A percentile compares a stretch with the other conserved stretches of the same genome.
These are phyloP conservation scores for Spisula solida DNA, from an alignment of 2,888 invertebrate genomes.

Conservation along the genomic window DNA sequence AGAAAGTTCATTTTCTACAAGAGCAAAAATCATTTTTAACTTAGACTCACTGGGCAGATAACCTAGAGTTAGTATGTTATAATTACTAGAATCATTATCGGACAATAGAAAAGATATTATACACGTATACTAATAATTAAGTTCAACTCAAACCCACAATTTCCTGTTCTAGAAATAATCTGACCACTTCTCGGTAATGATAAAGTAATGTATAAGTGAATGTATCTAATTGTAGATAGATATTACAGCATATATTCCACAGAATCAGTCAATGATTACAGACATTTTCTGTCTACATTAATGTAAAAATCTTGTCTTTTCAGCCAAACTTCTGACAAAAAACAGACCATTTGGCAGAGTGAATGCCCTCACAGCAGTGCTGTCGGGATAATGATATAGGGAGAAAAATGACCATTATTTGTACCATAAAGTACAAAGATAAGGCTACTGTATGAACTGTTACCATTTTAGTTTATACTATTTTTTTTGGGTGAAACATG, in stretches of 20 bases:
- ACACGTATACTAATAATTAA: background rate
- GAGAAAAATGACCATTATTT: slow-evolving; percentile 6
- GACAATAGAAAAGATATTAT: too few species aligned
- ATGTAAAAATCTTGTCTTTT: background rate
- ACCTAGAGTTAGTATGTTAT: too few species aligned
- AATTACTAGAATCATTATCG: too few species aligned
- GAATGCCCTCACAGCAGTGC: background rate
- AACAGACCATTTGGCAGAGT: slow-evolving; percentile 1
- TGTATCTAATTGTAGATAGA: background rate
- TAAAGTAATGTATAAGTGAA: background rate
- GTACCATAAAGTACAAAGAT: background rate
- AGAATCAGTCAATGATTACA: background rate
- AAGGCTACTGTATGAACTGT: too few species aligned
- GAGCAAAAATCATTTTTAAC: too few species aligned
- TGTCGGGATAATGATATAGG: background rate
- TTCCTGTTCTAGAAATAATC: background rate
- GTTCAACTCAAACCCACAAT: background rate
- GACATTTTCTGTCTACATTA: slow-evolving; percentile 13
- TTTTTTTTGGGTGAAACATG: too few species aligned
- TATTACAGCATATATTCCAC: background rate
- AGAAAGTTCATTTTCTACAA: too few species aligned
- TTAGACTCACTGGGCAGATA: too few species aligned
- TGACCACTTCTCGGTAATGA: background rate
- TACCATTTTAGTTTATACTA: too few species aligned
- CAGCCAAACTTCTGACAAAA: slow-evolving; percentile 22